Evolutionary conservation across 2,113 vertebrate species (phyloP), one percentile per base, ranked within the genome.

Genomic region (Phalacrocorax aristotelis): DNA sequence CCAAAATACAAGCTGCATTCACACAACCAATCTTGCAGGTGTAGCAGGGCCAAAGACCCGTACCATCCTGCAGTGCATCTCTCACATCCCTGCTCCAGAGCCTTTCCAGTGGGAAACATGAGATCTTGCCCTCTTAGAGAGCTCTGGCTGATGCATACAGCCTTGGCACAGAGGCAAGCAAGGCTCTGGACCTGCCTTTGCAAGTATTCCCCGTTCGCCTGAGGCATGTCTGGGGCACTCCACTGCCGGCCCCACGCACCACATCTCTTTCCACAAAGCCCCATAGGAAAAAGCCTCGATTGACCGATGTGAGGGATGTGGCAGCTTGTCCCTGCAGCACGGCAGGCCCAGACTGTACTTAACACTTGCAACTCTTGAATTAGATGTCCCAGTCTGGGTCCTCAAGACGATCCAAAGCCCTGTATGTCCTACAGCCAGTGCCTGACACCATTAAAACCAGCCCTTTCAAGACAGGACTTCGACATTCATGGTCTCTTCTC

Each of bases 401-500:
- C 76, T 76, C 1, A 1, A n/a, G 54, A 40, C 4, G 15, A 77
- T 57, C 15, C 15, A 38, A 64, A 74, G 77, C 58, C 61, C 44
- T 48, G 36, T 20, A 19, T 5, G 9, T 7, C 34, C 15, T 7
- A 42, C 22, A 89, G 68, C 10, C 52, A 18, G 23, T 9, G 69
- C 62, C 69, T 21, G 13, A 23, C 44, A 46, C 32, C 6, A 44
- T 21, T 68, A 13, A 30, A 87, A 38, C 7, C 0, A 42, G 5
- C 18, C 27, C n/a, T 44, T 80, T 46, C 66, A 32, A 58, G 29
- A 26, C 2, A 9, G 6, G 1, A 40, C 23, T 49, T 16, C 26
- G 6, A 15, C 0, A 0, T 34, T 46, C 15, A 3, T 0, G 13
- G 40, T 30, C 36, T 32, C 38, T 32, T 23, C n/a, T 23, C 8